Conservation (phyloP, 2,888 invertebrate genomes). For the Sympetrum striolatum region DNA sequence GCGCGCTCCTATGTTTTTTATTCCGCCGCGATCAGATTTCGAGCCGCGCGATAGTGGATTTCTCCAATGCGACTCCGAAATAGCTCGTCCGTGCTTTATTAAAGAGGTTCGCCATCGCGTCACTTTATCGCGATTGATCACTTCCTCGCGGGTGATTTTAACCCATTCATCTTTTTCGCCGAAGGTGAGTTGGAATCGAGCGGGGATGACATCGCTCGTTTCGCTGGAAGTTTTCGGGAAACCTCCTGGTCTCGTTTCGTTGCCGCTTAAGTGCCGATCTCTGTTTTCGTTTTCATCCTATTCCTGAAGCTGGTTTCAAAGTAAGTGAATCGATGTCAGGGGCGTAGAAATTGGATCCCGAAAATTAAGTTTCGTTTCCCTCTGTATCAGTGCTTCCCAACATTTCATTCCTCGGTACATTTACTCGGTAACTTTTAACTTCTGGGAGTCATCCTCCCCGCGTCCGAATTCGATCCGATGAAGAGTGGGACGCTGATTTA, state of each 20-base stretch:
- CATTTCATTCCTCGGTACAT: not conserved
- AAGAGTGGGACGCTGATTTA: too few relatives aligned
- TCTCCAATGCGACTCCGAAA: not conserved
- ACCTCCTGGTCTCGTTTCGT: not conserved
- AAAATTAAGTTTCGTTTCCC: not conserved
- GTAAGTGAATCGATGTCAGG: not conserved
- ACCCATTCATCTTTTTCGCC: not conserved
- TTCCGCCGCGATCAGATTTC: not conserved
- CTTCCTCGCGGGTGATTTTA: not conserved
- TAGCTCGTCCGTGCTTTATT: not conserved
- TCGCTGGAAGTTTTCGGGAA: not conserved
- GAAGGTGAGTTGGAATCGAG: not conserved
- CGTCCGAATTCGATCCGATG: too few relatives aligned
- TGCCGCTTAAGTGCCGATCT: too few relatives aligned
- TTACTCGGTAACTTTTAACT: not conserved
- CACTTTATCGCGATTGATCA: not conserved
- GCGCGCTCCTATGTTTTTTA: not conserved
- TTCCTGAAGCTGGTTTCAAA: too few relatives aligned
- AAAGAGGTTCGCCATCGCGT: not conserved
- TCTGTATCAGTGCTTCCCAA: not conserved
- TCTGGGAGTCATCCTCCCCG: too few relatives aligned
- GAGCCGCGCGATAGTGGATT: not conserved
- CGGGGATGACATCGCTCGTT: not conserved
- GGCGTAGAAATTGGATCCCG: not conserved
- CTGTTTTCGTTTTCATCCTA: too few relatives aligned